Conservation (phyloP, 1,140 invertebrate genomes). For the Pinna nobilis region DNA sequence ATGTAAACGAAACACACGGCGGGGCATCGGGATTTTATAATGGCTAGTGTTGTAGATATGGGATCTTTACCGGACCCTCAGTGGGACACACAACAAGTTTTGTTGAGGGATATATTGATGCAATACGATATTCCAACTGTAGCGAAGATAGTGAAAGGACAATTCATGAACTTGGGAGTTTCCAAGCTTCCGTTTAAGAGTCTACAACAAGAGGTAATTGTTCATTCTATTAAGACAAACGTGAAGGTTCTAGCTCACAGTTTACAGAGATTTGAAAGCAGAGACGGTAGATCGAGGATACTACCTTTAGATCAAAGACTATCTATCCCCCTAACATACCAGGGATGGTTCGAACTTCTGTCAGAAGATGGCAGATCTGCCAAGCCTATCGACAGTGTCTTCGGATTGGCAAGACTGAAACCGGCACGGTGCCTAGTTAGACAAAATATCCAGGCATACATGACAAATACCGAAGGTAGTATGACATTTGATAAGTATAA, state of each 20-base stretch:
- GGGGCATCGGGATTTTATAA: neutral
- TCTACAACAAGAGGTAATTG: conserved; percentile 84
- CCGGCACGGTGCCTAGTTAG: conserved; percentile 89
- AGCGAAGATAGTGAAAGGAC: conserved; percentile 93
- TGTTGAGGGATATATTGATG: conserved; percentile 86
- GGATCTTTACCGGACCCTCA: conserved; percentile 71
- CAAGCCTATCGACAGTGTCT: conserved; percentile 90
- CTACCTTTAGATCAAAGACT: conserved; percentile 70
- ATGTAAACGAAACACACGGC: neutral
- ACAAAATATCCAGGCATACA: conserved; percentile 88
- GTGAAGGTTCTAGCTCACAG: conserved; percentile 91
- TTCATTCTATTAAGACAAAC: conserved; percentile 87
- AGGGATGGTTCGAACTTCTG: conserved; percentile 94
- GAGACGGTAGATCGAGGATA: conserved; percentile 76
- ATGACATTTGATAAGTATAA: conserved; percentile 80
- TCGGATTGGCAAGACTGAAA: conserved; percentile 85
- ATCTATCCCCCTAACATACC: conserved; percentile 90
- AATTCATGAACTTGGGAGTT: conserved; percentile 91
- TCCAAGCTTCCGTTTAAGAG: conserved; percentile 81
- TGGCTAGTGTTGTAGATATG: conserved; percentile 16
- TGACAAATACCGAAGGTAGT: conserved; percentile 76
- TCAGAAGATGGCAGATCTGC: conserved; percentile 94
- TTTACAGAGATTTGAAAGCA: conserved; percentile 92
- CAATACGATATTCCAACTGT: conserved; percentile 88
- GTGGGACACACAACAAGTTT: conserved; percentile 87